Base-by-base conservation (phyloP, 1,140 invertebrate genomes). In the Drosophila carrolli region DNA sequence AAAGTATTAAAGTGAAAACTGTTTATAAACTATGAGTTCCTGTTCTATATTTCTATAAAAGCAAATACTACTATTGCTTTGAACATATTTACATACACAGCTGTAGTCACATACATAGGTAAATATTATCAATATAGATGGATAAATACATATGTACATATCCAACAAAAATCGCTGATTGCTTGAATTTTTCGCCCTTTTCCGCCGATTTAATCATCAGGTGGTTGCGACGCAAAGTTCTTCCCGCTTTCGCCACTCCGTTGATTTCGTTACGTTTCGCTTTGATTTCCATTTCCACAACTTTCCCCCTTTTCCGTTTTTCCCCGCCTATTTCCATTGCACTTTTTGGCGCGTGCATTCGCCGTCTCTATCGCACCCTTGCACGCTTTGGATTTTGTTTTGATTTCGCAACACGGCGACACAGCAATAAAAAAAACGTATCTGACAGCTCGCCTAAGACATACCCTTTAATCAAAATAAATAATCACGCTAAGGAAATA, bases 351-450 rank as follows among this genome's bases (percentile, higher is more conserved):
- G 67, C 67, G 67, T 71, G 67, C 67, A 71, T 70, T 55, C 27
- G 14, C 38, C 5, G 37, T 50, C 59, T 48, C 65, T 13, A n/a
- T 38, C 19, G 13, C 38, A 53, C 70, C 10, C 11, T 53, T 27
- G 37, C 55, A 71, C 41, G 41, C 43, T 57, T 55, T 58, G 41
- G 72, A 60, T 56, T 82, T 78, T 82, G 70, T 82, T 82, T 78
- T 82, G 79, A 75, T 73, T 70, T 72, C 47, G 57, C 59, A 75
- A 75, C 54, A 43, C 10, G 16, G 8, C 27, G 56, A 37, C 57
- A 62, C 53, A 59, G 50, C 50, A 48, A 19, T 19, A 8, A 41
- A 50, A 50, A 41, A 65, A 13, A 11, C 13, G 23, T 9, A 7
- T 40, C 7, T 13, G 14, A 11, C 40, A 5, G n/a, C 16, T 11